Percentiles rank a stretch among this genome's conserved stretches.
phyloP scores from a whole-genome alignment of 1,140 invertebrate genomes.

The Araneus ventricosus region DNA sequence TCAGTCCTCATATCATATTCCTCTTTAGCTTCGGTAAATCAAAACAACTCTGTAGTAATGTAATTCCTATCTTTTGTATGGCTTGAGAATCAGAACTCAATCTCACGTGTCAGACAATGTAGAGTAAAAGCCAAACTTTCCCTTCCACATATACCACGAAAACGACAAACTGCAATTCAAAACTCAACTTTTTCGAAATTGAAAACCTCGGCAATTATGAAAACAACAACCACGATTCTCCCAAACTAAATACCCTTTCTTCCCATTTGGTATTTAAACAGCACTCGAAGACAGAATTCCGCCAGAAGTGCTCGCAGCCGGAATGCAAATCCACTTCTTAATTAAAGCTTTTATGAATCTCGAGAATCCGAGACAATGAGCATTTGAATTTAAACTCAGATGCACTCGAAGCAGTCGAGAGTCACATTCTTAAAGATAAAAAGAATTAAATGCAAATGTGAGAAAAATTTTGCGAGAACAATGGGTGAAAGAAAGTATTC shows the following conservation, averaged over 20 bases:
- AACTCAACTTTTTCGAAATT: neutral
- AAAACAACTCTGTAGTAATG: too few species aligned
- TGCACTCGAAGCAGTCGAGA: neutral
- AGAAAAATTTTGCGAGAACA: neutral
- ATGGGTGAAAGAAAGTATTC: too few species aligned
- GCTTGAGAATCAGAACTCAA: too few species aligned
- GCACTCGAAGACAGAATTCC: neutral
- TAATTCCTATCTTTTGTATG: too few species aligned
- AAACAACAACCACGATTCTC: neutral
- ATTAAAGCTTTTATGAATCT: conserved; percentile 31
- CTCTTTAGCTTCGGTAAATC: too few species aligned
- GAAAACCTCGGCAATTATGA: neutral
- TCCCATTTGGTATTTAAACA: neutral
- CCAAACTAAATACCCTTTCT: neutral
- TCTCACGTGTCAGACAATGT: too few species aligned
- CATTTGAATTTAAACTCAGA: neutral
- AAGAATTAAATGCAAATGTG: neutral
- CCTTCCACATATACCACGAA: neutral
- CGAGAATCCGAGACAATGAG: neutral
- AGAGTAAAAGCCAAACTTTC: too few species aligned
- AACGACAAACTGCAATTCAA: neutral
- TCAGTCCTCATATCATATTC: too few species aligned
- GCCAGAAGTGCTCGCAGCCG: neutral
- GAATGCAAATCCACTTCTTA: conserved; percentile 26
- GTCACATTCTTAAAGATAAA: neutral